Conservation (phyloP, 2,797 vertebrate genomes). For the Spea hammondii region DNA sequence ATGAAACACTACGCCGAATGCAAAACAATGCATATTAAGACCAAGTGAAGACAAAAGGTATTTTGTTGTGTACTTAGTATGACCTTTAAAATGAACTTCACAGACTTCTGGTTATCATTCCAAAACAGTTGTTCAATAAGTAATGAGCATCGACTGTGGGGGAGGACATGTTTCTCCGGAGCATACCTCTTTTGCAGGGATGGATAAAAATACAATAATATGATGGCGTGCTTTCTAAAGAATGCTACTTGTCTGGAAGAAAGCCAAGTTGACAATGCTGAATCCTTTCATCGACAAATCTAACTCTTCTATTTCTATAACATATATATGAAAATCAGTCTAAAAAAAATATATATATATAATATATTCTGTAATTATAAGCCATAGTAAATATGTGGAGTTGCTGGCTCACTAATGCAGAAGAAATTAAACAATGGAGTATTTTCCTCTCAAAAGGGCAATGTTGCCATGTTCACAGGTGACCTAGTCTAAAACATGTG, state of each 20-base stretch:
- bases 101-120: slow-evolving; percentile 42
- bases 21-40: slow-evolving; percentile 30
- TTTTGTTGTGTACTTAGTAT: slow-evolving; percentile 37
- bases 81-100: slow-evolving; percentile 35
- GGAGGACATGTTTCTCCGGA: slow-evolving; percentile 26
- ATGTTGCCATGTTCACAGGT: too few relatives aligned
- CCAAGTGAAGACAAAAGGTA: slow-evolving; percentile 39
- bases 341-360: too few relatives aligned
- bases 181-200: slow-evolving; percentile 44
- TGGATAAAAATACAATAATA: slow-evolving; percentile 35
- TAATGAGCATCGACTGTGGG: slow-evolving; percentile 26
- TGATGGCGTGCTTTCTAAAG: slow-evolving; percentile 32
- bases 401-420: too few relatives aligned
- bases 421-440: too few relatives aligned
- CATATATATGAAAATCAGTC: too few relatives aligned
- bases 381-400: too few relatives aligned
- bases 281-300: background rate
- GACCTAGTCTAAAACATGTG: too few relatives aligned
- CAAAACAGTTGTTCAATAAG: slow-evolving; percentile 32
- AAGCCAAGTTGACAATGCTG: slow-evolving; percentile 4
- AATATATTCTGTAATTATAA: too few relatives aligned
- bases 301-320: slow-evolving; percentile 23
- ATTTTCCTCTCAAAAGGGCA: too few relatives aligned
- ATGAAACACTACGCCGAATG: slow-evolving; percentile 19
- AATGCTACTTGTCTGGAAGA: slow-evolving; percentile 33